These are phyloP conservation scores for Phlogophora meticulosa DNA, from an alignment of 2,888 invertebrate genomes.

Conservation along the genomic window DNA sequence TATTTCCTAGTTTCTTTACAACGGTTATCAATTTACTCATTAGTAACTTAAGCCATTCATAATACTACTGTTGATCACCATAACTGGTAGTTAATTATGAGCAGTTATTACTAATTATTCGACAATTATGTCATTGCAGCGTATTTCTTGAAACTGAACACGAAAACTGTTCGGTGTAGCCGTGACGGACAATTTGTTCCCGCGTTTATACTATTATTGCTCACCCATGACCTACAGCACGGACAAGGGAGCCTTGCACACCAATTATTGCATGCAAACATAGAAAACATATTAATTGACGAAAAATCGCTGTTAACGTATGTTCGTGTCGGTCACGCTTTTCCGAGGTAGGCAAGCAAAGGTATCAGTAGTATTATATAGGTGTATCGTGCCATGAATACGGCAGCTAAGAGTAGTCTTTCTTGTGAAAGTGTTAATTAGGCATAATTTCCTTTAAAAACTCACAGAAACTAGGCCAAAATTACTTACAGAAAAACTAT, in stretches of 20 bases:
- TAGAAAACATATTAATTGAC: constrained; percentile 67
- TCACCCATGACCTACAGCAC: constrained; percentile 81
- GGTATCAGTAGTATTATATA: constrained; percentile 1
- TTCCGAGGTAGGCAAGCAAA: constrained; percentile 27
- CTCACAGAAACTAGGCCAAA: too few relatives aligned
- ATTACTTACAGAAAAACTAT: too few relatives aligned
- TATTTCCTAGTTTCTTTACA: constrained; percentile 56
- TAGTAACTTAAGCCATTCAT: constrained; percentile 39
- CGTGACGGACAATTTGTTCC: constrained; percentile 77
- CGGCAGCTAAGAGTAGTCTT: constrained; percentile 4
- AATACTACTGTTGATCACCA: constrained; percentile 36
- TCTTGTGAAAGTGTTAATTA: too few relatives aligned
- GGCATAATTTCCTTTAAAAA: too few relatives aligned
- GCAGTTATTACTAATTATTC: constrained; percentile 72
- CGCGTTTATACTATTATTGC: constrained; percentile 74
- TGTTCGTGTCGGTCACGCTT: constrained; percentile 50
- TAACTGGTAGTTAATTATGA: constrained; percentile 60
- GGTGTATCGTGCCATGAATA: constrained; percentile 49
- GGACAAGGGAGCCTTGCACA: constrained; percentile 71
- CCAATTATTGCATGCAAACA: constrained; percentile 73
- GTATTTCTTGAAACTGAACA: constrained; percentile 65
- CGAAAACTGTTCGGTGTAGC: constrained; percentile 68
- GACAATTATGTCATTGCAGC: constrained; percentile 73
- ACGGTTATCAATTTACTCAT: constrained; percentile 43
- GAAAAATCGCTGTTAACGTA: constrained; percentile 58